Conservation (phyloP, 2,113 vertebrate genomes). For the Brevimyrus niger region DNA sequence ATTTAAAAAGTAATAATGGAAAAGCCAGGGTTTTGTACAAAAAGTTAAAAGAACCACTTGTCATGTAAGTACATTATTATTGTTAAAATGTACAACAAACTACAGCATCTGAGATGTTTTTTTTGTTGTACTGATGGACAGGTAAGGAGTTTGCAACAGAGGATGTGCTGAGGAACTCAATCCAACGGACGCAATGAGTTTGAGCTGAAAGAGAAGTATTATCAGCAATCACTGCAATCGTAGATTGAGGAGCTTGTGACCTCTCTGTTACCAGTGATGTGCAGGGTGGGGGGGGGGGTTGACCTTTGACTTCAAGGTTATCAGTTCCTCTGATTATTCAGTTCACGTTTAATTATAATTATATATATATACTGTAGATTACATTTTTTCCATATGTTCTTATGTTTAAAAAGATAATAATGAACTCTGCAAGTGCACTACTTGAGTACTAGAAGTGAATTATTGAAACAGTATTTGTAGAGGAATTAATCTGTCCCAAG, state of each 20-base stretch:
- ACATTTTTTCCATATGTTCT: no score
- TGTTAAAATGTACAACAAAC: neutral
- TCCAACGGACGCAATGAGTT: neutral
- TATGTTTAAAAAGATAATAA: no score
- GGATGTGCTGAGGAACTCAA: neutral
- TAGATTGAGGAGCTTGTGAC: neutral
- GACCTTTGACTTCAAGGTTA: neutral
- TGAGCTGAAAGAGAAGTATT: neutral
- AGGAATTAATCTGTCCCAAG: no score
- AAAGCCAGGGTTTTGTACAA: neutral
- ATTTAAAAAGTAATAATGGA: neutral
- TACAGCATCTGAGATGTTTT: neutral
- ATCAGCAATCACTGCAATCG: neutral
- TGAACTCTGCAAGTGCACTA: no score
- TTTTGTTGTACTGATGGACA: neutral
- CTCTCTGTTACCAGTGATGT: neutral
- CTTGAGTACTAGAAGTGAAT: no score
- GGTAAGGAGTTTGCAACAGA: neutral
- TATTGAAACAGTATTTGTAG: no score
- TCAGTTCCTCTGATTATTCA: neutral
- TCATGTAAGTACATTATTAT: neutral
- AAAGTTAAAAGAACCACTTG: neutral
- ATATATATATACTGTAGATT: no score
- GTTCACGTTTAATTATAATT: neutral
- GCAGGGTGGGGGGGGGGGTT: neutral